These are phyloP conservation scores for Oncorhynchus kisutch DNA, from an alignment of 2,113 vertebrate species.

Conservation along the genomic window DNA sequence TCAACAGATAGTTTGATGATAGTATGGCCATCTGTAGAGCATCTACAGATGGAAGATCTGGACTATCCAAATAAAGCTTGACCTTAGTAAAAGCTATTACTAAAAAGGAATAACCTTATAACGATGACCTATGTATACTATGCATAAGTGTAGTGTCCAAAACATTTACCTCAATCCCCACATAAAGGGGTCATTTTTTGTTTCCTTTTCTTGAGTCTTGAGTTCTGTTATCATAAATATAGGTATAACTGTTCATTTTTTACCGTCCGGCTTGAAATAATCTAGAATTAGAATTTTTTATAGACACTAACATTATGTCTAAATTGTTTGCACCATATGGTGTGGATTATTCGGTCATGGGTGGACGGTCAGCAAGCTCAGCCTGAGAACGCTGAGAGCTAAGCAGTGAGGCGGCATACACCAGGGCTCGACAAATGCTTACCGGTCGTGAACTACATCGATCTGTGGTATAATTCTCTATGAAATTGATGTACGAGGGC, in stretches of 20 bases:
- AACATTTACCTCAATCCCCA: too few species aligned
- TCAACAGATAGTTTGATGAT: too few species aligned
- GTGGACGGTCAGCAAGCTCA: constrained; percentile 27
- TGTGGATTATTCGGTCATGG: constrained; percentile 42
- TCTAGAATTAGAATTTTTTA: background rate
- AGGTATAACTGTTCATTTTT: background rate
- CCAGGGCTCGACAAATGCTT: constrained; percentile 74
- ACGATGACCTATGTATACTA: too few species aligned
- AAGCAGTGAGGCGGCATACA: constrained; percentile 60
- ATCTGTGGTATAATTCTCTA: constrained; percentile 90
- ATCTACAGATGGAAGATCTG: too few species aligned
- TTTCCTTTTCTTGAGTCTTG: background rate
- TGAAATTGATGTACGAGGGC: constrained; percentile 89
- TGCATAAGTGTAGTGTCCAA: too few species aligned
- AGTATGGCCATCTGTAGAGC: too few species aligned
- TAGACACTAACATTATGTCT: constrained; percentile 28
- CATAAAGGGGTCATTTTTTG: too few species aligned
- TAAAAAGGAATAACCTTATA: too few species aligned
- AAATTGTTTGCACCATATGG: constrained; percentile 1
- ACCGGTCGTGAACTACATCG: constrained; percentile 87
- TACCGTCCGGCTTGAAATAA: background rate
- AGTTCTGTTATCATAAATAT: background rate
- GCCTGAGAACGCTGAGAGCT: constrained; percentile 27
- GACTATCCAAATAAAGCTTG: background rate
- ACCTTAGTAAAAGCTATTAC: background rate